Percentiles rank a stretch among this genome's conserved stretches.
phyloP scores from a whole-genome alignment of 2,113 vertebrate species.

The Callorhinus ursinus region DNA sequence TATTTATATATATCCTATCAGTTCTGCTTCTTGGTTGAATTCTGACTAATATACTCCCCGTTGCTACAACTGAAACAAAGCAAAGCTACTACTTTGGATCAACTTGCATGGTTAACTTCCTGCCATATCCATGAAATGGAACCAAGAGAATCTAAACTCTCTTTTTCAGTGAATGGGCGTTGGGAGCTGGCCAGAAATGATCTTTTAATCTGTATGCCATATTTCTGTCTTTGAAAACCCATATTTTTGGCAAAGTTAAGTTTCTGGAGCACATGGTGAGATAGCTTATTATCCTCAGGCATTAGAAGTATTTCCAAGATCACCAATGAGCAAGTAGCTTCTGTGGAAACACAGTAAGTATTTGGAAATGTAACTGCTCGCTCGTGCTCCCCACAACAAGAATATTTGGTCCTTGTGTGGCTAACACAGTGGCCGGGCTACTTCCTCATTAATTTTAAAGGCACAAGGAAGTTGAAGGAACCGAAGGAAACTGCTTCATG shows the following conservation, averaged over 20 bases:
- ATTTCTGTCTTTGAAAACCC: not conserved
- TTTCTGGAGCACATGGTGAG: not conserved
- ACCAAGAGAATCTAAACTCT: not conserved
- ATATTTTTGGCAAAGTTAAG: not conserved
- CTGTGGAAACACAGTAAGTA: not conserved
- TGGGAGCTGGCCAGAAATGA: not conserved
- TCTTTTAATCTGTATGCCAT: not conserved
- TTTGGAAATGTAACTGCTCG: not conserved
- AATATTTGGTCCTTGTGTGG: not conserved
- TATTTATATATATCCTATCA: not conserved
- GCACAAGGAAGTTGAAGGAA: not conserved
- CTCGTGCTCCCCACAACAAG: not conserved
- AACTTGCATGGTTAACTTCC: too few relatives aligned
- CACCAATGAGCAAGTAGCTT: not conserved
- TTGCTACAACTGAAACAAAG: not conserved
- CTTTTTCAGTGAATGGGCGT: too few relatives aligned
- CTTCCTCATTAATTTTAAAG: not conserved
- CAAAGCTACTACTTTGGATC: not conserved
- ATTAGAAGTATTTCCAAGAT: not conserved
- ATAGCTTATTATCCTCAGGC: not conserved
- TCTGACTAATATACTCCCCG: not conserved
- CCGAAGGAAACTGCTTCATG: not conserved
- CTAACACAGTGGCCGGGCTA: too few relatives aligned
- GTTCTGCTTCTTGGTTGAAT: not conserved
- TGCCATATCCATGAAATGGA: not conserved